phyloP scores from a whole-genome alignment of 2,113 vertebrate species.

The Paralichthys olivaceus region DNA sequence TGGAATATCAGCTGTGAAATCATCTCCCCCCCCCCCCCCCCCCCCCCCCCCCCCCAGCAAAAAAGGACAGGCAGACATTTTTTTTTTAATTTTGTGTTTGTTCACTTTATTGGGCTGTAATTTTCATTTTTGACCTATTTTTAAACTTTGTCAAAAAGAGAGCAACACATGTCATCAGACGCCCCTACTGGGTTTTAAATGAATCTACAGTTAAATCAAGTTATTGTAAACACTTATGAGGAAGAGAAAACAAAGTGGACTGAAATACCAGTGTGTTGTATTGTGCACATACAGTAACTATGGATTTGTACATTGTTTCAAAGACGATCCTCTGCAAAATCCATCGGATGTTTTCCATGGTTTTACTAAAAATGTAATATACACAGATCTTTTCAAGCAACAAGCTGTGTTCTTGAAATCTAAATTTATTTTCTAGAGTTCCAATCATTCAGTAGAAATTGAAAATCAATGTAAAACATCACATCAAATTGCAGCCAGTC shows the following conservation, averaged over 20 bases:
- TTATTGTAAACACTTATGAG: conserved; percentile 11
- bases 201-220: background rate
- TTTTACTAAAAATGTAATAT: no score
- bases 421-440: no score
- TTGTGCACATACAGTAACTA: no score
- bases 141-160: background rate
- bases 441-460: no score
- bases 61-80: conserved; percentile 30
- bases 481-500: no score
- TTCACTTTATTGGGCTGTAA: background rate
- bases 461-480: no score
- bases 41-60: background rate
- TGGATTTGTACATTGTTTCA: no score
- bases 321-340: no score
- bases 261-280: background rate
- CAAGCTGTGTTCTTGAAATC: no score
- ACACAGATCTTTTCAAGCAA: no score
- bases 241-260: background rate
- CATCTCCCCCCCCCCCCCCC: background rate
- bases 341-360: no score
- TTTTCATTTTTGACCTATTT: background rate
- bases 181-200: background rate
- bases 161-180: background rate
- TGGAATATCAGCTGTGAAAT: conserved; percentile 37
- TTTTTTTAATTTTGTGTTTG: background rate